Base-by-base conservation (phyloP, 1,140 invertebrate species). In the Asobara japonica region DNA sequence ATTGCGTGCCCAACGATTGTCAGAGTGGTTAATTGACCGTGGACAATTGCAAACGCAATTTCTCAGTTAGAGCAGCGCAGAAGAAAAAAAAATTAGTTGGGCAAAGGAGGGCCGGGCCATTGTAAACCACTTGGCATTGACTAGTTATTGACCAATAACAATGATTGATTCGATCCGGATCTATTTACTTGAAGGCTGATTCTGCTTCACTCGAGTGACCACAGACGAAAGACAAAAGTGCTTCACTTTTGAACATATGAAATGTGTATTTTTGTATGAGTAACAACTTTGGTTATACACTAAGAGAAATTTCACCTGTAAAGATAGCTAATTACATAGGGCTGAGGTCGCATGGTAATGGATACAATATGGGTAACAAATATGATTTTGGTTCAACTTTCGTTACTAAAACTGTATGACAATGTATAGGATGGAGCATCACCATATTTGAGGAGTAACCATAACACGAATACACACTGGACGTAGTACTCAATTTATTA, bases 11-110 rank as follows among this genome's bases (percentile, higher is more conserved):
- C 22, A 76, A 77, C 75, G 75, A 81, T 75, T 74, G 70, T 79
- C 73, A 74, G 38, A 30, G 64, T 45, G 64, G 41, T 80, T 76
- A 79, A 80, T 76, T 74, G 77, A 76, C 73, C 78, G 70, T 51
- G 61, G 60, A 76, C 67, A 76, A 80, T 78, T 45, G 36, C 38
- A 20, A 45, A 64, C 7, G 27, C 31, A 33, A 72, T 76, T 77
- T 72, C 36, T 38, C 68, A 45, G 60, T 38, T 72, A 64, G 29
- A 64, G 45, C 18, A 36, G n/a, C 3, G 25, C 45, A 60, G 18
- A 56, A 16, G 7, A 33, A 31, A 56, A 68, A 48, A 7, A 60
- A 60, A 45, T 41, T 65, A 20, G 22, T 41, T 41, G 25, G 41
- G n/a, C 7, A 62, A 7, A 62, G n/a, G 31, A 62, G 31, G 60